Conservation (phyloP, 2,797 vertebrate genomes). For the Vipera latastei region DNA sequence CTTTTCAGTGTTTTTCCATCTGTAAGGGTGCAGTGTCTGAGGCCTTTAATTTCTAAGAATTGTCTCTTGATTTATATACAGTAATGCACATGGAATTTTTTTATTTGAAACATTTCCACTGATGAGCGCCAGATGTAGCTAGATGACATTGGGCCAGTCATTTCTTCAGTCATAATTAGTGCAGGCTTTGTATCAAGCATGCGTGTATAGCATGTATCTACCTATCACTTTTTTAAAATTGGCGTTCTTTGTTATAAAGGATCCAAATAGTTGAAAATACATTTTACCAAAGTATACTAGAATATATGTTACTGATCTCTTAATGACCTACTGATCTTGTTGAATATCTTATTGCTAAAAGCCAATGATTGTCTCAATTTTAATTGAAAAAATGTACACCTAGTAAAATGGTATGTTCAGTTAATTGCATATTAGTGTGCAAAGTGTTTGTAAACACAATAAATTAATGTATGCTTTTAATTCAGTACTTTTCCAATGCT, state of each 20-base stretch:
- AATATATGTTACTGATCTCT: not conserved
- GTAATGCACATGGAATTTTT: not conserved
- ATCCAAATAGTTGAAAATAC: not conserved
- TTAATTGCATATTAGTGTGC: not conserved
- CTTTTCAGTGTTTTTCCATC: not conserved
- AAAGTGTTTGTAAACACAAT: not conserved
- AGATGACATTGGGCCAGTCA: not conserved
- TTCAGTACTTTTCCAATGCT: not conserved
- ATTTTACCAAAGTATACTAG: not conserved
- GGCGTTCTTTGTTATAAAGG: not conserved
- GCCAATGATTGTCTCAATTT: not conserved
- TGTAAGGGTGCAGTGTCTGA: not conserved
- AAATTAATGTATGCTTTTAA: not conserved
- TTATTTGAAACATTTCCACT: not conserved
- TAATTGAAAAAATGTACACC: not conserved
- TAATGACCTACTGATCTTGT: not conserved
- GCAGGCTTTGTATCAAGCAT: not conserved
- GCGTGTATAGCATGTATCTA: not conserved
- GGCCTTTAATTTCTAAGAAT: not conserved
- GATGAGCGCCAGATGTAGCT: not conserved
- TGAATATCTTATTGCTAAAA: not conserved
- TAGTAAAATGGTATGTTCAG: not conserved
- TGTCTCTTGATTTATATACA: not conserved
- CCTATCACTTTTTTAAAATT: not conserved
- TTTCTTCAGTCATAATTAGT: not conserved